Percentiles rank a stretch among this genome's conserved stretches.
phyloP scores from a whole-genome alignment of 2,113 vertebrate species.

The Aramus guarauna region DNA sequence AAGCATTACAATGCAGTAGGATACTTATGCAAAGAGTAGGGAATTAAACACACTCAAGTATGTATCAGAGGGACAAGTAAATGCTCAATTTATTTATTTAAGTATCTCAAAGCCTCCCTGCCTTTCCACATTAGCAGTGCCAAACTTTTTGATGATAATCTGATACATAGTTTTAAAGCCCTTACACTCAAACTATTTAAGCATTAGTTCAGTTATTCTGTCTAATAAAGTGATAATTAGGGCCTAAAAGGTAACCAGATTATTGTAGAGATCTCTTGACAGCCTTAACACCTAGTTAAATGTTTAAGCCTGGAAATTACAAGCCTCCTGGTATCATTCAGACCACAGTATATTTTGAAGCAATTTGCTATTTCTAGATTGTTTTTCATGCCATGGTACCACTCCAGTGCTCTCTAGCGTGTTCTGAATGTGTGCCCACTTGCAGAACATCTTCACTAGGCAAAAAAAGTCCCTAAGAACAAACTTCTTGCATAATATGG shows the following conservation, averaged over 20 bases:
- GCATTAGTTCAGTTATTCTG: background rate
- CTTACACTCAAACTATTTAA: background rate
- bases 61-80: background rate
- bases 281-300: background rate
- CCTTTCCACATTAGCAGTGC: background rate
- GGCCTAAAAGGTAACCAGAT: slow-evolving; percentile 8
- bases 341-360: background rate
- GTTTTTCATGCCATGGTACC: background rate
- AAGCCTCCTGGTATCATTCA: background rate
- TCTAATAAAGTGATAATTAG: background rate
- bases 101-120: background rate
- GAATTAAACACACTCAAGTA: background rate
- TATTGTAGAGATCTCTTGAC: background rate
- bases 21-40: background rate
- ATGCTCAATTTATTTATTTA: background rate
- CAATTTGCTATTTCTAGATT: background rate
- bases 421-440: background rate
- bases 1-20: background rate
- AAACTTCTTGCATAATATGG: background rate
- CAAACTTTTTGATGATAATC: background rate
- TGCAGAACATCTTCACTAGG: background rate
- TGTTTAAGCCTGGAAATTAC: background rate
- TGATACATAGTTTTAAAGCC: background rate
- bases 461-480: background rate
- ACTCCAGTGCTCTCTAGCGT: background rate